phyloP scores from a whole-genome alignment of 2,888 invertebrate genomes.

The Polymixis lichenea region DNA sequence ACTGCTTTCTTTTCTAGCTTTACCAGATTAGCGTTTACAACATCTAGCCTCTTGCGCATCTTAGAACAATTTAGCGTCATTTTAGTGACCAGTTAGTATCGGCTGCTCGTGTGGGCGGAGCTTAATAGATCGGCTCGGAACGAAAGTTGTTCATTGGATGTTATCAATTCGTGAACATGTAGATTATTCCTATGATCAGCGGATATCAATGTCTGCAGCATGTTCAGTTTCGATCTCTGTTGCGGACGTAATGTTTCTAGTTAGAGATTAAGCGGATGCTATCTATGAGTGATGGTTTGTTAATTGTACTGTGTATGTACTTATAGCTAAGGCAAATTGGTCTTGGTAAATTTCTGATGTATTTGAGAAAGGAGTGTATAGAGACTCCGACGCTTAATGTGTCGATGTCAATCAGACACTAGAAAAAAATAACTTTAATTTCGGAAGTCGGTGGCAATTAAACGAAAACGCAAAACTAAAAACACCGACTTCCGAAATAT shows the following conservation, averaged over 20 bases:
- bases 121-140: slow-evolving; percentile 82
- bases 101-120: slow-evolving; percentile 85
- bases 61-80: slow-evolving; percentile 69
- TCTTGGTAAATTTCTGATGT: background rate
- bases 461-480: too few species aligned
- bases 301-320: slow-evolving; percentile 13
- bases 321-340: background rate
- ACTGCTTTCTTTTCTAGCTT: background rate
- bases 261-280: slow-evolving; percentile 40
- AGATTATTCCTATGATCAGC: slow-evolving; percentile 79
- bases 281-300: slow-evolving; percentile 22
- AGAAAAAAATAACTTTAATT: too few species aligned
- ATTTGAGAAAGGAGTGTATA: background rate
- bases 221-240: slow-evolving; percentile 56
- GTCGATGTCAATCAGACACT: background rate
- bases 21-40: background rate
- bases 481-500: too few species aligned
- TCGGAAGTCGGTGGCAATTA: too few species aligned
- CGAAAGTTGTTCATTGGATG: slow-evolving; percentile 88
- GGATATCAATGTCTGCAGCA: slow-evolving; percentile 64
- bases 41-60: background rate
- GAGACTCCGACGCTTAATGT: too few species aligned
- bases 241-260: slow-evolving; percentile 47
- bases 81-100: slow-evolving; percentile 75
- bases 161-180: slow-evolving; percentile 85